A percentile compares a stretch with the other conserved stretches of the same genome.
Evolutionary conservation across 2,888 invertebrate genomes (phyloP).

Genomic region (Platypus cylindrus): DNA sequence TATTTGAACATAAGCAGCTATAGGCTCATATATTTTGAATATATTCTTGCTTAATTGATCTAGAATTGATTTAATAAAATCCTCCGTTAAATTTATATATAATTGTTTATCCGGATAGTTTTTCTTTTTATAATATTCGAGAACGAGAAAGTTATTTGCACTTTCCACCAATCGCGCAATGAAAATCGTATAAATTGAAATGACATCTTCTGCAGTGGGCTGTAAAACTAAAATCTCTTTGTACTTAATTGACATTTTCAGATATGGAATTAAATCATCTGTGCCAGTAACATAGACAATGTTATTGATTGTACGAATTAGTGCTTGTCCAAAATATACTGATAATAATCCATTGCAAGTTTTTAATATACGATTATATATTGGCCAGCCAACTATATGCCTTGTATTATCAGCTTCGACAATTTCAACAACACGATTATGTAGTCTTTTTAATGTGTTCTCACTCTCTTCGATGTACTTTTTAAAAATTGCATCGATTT

Average conservation of each 20-base stretch:
- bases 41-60: constrained; percentile 41
- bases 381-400: constrained; percentile 12
- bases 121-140: constrained; percentile 22
- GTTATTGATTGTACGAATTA: constrained; percentile 52
- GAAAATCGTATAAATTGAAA: constrained; percentile 43
- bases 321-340: constrained; percentile 51
- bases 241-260: constrained; percentile 38
- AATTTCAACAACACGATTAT: constrained; percentile 20
- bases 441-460: constrained; percentile 21
- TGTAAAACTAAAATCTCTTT: constrained; percentile 33
- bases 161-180: constrained; percentile 28
- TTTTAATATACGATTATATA: constrained; percentile 15
- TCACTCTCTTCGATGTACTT: constrained; percentile 20
- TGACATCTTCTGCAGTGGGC: constrained; percentile 47
- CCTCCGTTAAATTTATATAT: constrained; percentile 25
- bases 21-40: constrained; percentile 41
- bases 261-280: constrained; percentile 44
- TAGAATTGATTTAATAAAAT: constrained; percentile 37
- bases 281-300: constrained; percentile 44
- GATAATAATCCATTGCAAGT: constrained; percentile 37
- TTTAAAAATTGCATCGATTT: constrained; percentile 21
- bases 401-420: constrained; percentile 20
- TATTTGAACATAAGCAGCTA: constrained; percentile 41
- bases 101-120: constrained; percentile 19
- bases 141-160: constrained; percentile 13